phyloP scores from a whole-genome alignment of 2,797 vertebrate species.

The Naso thynnoides region DNA sequence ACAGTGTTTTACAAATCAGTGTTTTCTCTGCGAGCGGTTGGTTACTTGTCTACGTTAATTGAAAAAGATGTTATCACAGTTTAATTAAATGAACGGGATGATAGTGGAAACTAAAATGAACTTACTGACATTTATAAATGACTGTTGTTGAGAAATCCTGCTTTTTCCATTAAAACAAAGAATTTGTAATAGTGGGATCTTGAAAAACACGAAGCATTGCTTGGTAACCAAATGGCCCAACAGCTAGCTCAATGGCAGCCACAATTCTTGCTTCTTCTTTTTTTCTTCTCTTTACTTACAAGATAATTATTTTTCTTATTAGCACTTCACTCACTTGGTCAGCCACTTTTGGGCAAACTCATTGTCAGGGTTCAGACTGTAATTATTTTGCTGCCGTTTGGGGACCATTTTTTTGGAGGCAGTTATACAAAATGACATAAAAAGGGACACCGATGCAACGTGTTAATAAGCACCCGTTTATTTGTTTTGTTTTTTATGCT shows the following conservation, averaged over 20 bases:
- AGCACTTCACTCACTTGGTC: neutral
- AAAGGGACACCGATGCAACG: too few species aligned
- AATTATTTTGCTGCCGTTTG: too few species aligned
- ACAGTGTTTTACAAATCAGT: slow-evolving; percentile 52
- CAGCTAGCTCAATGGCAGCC: neutral
- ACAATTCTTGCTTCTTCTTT: neutral
- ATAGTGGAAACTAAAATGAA: slow-evolving; percentile 60
- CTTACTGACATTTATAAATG: slow-evolving; percentile 60
- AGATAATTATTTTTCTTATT: neutral
- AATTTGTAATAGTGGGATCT: slow-evolving; percentile 25
- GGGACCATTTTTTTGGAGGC: too few species aligned
- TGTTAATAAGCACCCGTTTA: too few species aligned
- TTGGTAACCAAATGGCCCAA: neutral
- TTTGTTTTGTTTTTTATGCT: too few species aligned
- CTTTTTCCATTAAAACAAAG: slow-evolving; percentile 35
- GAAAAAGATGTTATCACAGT: slow-evolving; percentile 68
- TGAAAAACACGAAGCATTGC: slow-evolving; percentile 2
- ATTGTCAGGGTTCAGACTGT: neutral
- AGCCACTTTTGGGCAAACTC: neutral
- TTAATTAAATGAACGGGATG: slow-evolving; percentile 69
- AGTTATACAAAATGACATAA: too few species aligned
- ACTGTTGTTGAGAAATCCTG: slow-evolving; percentile 26
- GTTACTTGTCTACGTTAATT: slow-evolving; percentile 66
- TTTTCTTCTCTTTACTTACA: neutral
- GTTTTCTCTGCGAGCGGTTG: slow-evolving; percentile 27